Evolutionary conservation across 2,888 invertebrate genomes (phyloP).

Genomic region (Xylocampa areola): DNA sequence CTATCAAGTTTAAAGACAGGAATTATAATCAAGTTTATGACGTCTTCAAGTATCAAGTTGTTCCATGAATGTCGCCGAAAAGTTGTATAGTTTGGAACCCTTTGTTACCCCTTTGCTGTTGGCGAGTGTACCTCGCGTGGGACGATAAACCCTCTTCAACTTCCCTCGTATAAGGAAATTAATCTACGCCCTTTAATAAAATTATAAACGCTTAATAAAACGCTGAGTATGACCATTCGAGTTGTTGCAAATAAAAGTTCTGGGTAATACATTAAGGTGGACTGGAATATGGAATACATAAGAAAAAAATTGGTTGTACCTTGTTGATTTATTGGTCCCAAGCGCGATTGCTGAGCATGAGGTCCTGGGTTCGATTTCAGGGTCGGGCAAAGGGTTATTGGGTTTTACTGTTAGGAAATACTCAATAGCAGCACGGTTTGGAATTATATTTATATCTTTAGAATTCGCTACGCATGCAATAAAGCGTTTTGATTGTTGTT

Average conservation of each 20-base stretch:
- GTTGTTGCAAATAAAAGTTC: constrained; percentile 24
- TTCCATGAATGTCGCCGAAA: constrained; percentile 41
- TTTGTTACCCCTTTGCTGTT: constrained; percentile 47
- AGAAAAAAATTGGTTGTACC: constrained; percentile 1
- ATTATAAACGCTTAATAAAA: constrained; percentile 50
- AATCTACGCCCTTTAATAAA: constrained; percentile 45
- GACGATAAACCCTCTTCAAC: constrained; percentile 49
- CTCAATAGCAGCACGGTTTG: no score
- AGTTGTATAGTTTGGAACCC: constrained; percentile 42
- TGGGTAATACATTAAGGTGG: constrained; percentile 9
- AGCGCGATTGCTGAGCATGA: no score
- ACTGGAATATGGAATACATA: no score
- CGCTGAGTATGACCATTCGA: constrained; percentile 31
- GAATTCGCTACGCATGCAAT: no score
- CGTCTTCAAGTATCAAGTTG: constrained; percentile 43
- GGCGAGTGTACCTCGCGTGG: constrained; percentile 37
- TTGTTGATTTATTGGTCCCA: no score
- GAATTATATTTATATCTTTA: no score
- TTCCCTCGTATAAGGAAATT: constrained; percentile 54
- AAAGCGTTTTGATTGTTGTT: no score
- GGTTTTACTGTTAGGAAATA: no score
- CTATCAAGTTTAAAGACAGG: constrained; percentile 31
- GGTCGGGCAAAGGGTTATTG: no score
- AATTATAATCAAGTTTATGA: constrained; percentile 43
- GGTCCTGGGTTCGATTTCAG: no score